Evolutionary conservation across 1,140 invertebrate species (phyloP), one percentile per base, ranked within the genome.

Genomic region (Gonatopus flavifemur): DNA sequence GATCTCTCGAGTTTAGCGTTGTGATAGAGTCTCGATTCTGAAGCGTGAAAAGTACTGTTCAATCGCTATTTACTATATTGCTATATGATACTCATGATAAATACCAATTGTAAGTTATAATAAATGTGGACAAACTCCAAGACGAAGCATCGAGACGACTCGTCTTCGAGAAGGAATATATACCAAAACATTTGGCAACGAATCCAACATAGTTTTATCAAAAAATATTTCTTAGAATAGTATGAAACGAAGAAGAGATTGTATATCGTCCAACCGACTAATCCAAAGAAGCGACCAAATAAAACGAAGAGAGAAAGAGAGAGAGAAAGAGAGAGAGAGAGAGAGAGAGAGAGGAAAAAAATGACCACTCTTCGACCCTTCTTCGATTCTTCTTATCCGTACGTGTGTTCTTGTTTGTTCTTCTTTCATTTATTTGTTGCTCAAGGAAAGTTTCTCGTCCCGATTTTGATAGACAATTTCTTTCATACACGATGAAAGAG

Each of bases 211-310:
- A n/a, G n/a, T n/a, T n/a, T n/a, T n/a, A n/a, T n/a, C n/a, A n/a
- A n/a, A n/a, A n/a, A n/a, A n/a, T n/a, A n/a, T n/a, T n/a, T n/a
- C n/a, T n/a, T n/a, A n/a, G n/a, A n/a, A n/a, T n/a, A n/a, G n/a
- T n/a, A n/a, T n/a, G n/a, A n/a, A n/a, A n/a, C n/a, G n/a, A n/a
- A n/a, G n/a, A n/a, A n/a, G n/a, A n/a, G n/a, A n/a, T n/a, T n/a
- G n/a, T n/a, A 70, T 74, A 71, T 73, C 62, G 74, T 78, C 76
- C 76, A 78, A 74, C 73, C 69, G 76, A 78, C 76, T 66, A 78
- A 77, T 78, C 76, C 76, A 78, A 78, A 78, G 75, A 78, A 71
- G 61, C 68, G 75, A 78, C 74, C 75, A 78, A 78, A 78, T 76
- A 78, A 67, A 67, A 60, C 16, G 49, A 59, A 42, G 48, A 30